Evolutionary conservation across 2,888 invertebrate genomes (phyloP), one percentile per base, ranked within the genome.

Genomic region (Papilio demoleus): DNA sequence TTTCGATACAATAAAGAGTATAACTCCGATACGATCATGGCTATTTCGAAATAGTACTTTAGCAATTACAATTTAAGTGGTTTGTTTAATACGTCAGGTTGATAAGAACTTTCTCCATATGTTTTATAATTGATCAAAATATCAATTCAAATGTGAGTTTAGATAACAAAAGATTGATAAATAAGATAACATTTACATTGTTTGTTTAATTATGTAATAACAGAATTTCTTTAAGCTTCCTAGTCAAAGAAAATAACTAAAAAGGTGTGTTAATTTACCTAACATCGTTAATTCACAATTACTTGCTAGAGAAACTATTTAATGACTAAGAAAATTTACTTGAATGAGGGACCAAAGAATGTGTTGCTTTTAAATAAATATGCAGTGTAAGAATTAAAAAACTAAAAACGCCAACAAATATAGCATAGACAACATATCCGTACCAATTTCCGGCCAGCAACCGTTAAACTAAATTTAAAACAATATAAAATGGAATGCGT

Each of bases 51-150:
- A 65, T 53, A 31, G 12, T 60, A 60, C 59, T 50, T 65, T 31
- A 56, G 65, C 65, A 69, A 69, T 69, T 69, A 69, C 61, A 42
- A 53, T 40, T 40, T 67, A 17, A 69, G 69, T 65, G 65, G 42
- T 56, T 61, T 40, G 40, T 50, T 65, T 61, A 65, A 50, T 65
- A 34, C 50, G 47, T 38, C 68, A 65, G 65, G 53, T 53, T 56
- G 69, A 69, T 69, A 69, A 67, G 36, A 19, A 45, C 69, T 69
- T 65, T 69, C 69, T 61, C 69, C 31, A 59, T 58, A 53, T 60
- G 42, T 69, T 61, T 69, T 56, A 61, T 65, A 65, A 65, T 61
- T 65, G 50, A 65, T 61, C n/a, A 42, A 62, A 62, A 56, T 47
- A 36, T 67, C 47, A 19, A 67, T 53, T 40, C 38, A 36, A 61